phyloP scores from a whole-genome alignment of 1,140 invertebrate species.

The Euschistus heros region DNA sequence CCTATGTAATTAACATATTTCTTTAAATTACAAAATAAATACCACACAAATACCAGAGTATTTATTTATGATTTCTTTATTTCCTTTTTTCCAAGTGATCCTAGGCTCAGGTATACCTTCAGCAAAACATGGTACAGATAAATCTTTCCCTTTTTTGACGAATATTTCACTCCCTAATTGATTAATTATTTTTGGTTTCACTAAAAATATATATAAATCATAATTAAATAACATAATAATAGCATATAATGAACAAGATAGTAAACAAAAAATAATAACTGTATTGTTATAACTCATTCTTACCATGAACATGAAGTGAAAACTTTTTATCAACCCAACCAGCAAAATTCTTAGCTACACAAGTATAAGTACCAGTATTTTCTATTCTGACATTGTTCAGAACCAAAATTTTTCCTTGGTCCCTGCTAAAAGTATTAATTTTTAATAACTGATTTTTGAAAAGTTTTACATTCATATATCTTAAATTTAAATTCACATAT shows the following conservation, averaged over 20 bases:
- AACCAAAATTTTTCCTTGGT: conserved; percentile 21
- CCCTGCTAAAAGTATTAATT: conserved; percentile 9
- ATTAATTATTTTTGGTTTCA: conserved; percentile 33
- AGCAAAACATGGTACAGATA: conserved; percentile 36
- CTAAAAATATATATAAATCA: conserved; percentile 28
- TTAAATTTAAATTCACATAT: too few species aligned
- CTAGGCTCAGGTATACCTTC: conserved; percentile 36
- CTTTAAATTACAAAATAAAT: conserved; percentile 8
- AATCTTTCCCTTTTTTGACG: conserved; percentile 33
- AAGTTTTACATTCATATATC: too few species aligned
- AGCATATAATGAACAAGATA: not conserved
- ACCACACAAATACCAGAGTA: conserved; percentile 26
- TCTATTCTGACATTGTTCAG: conserved; percentile 26
- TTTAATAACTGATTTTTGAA: too few species aligned
- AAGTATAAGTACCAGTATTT: conserved; percentile 38
- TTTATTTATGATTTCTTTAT: not conserved
- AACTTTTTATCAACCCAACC: conserved; percentile 44
- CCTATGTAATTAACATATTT: not conserved
- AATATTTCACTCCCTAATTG: conserved; percentile 26
- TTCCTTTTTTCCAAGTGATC: conserved; percentile 32
- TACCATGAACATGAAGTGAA: conserved; percentile 40
- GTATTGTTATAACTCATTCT: not conserved
- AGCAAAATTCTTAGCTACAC: conserved; percentile 42
- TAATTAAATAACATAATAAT: not conserved
- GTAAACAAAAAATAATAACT: not conserved